Base-by-base conservation (phyloP, 2,888 invertebrate species). In the Thymelicus sylvestris region DNA sequence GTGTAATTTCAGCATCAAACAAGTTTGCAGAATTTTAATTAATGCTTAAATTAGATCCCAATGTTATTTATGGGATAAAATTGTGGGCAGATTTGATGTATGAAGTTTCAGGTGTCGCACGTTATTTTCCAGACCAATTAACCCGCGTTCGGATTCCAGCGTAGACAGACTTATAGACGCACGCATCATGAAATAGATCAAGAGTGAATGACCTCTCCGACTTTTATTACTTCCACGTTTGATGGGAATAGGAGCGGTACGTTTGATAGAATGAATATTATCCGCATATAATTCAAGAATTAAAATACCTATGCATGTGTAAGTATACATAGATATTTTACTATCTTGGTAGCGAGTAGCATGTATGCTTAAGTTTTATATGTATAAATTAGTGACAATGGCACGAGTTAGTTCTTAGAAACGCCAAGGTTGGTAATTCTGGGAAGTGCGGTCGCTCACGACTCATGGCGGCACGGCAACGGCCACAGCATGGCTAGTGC, bases 321-420 rank as follows among this genome's bases (percentile, higher is more conserved):
- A 59, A 59, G 38, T 48, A 48, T 48, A 47, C 0, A 13, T 47
- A 47, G 6, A 13, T 10, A 15, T 15, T 15, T 10, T 10, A 12
- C 24, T 59, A 39, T 39, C 39, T 39, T 39, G 39, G 7, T 59
- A 39, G 47, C 57, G 15, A 79, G 76, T 76, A 77, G 75, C 79
- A 76, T 76, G 79, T 80, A 52, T 62, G 62, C 62, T 68, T 85
- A 90, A 86, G 86, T 90, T 89, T 91, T 89, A 91, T 82, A 79
- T 89, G 90, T 82, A 80, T 90, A 91, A 91, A 92, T 92, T 90
- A 90, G 91, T 91, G 91, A 92, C 92, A 92, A 92, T 92, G 88
- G 88, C 86, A 86, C 85, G 88, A 88, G 90, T 88, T 88, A 82
- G 86, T 93, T 92, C 92, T 88, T 85, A 83, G 92, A 93, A 92